Conservation (phyloP, 2,888 invertebrate genomes). For the Bellardia bayeri region DNA sequence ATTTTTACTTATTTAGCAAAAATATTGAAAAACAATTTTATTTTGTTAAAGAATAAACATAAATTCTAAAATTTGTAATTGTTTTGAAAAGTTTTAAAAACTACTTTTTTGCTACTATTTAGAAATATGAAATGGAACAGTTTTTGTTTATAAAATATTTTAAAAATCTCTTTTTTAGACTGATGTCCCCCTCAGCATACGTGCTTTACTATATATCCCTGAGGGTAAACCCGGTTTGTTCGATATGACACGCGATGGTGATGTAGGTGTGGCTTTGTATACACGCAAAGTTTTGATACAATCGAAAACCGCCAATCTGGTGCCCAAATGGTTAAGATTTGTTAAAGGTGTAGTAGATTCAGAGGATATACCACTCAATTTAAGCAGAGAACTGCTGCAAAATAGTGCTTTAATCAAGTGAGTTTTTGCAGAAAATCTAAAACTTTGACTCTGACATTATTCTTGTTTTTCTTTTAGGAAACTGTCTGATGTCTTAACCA, state of each 20-base stretch:
- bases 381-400: conserved; percentile 97
- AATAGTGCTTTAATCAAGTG: conserved; percentile 94
- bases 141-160: no score
- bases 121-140: no score
- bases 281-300: conserved; percentile 97
- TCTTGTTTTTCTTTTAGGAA: conserved; percentile 86
- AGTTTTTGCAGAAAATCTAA: conserved; percentile 12
- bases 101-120: no score
- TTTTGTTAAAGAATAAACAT: no score
- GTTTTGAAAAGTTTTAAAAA: no score
- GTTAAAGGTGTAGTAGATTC: conserved; percentile 99
- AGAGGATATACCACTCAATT: conserved; percentile 98
- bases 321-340: conserved; percentile 98
- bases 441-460: conserved; percentile 56
- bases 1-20: no score
- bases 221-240: conserved; percentile 96
- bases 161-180: conserved; percentile 75
- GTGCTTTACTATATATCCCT: conserved; percentile 96
- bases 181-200: conserved; percentile 93
- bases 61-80: no score
- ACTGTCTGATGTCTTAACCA: conserved; percentile 92
- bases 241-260: conserved; percentile 94
- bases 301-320: conserved; percentile 93
- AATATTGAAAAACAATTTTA: no score
- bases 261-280: conserved; percentile 95